Base-by-base conservation (phyloP, 2,888 invertebrate genomes). In the Colletes collaris region DNA sequence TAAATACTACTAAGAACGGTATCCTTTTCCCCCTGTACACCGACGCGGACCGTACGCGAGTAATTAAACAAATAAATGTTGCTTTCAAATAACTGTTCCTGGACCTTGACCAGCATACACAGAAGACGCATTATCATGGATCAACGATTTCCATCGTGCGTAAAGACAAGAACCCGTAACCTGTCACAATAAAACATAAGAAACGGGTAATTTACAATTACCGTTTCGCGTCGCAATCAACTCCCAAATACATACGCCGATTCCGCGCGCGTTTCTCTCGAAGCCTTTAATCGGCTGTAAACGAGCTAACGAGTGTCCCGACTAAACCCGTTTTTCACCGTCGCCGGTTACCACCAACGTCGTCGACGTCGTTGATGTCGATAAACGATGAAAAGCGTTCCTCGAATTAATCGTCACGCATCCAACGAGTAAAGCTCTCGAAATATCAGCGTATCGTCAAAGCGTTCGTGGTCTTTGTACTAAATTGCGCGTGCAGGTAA, bases 301-400 rank as follows among this genome's bases (percentile, higher is more conserved):
- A 85, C 52, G 74, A 63, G 76, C 74, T 85, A 85, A 85, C 74
- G 73, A 83, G 62, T 44, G 82, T 75, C 66, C 62, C 46, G 76
- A 58, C 67, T 83, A 83, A 85, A 85, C 78, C 56, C 72, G 72
- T 85, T 85, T 85, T 72, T 83, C 69, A 73, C 35, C 69, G 63
- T 77, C 56, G 60, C 66, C 55, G 79, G 71, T 85, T 79, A 75
- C 86, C 85, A 85, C 84, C 83, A 83, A 85, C 87, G 82, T 85
- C 60, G 85, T 68, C 55, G 35, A 60, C 49, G 40, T 53, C 49
- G 66, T 68, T 56, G 19, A 66, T 73, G 67, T 66, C 75, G 65
- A 76, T 77, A 64, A 27, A 19, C 53, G 64, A 66, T 52, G 79
- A 81, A 86, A 84, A 86, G 89, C 79, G 81, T 81, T 84, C 80